Conservation (phyloP, 2,888 invertebrate species). For the Hipparchia sbordonii region DNA sequence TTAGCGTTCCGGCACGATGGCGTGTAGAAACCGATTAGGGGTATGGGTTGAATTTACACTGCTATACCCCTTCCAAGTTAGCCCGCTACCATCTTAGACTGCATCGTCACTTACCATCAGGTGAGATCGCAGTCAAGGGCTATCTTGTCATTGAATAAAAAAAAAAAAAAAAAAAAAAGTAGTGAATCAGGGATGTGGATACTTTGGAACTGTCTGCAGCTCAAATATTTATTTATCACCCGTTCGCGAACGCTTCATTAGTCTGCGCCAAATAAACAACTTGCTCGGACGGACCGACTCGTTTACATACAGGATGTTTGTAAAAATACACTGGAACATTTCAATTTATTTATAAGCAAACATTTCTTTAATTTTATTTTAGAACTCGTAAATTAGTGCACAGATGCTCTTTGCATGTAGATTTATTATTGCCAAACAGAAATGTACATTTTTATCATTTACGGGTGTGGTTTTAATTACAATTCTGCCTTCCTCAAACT, state of each 20-base stretch:
- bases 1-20: too few relatives aligned
- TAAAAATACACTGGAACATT: constrained; percentile 15
- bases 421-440: not conserved
- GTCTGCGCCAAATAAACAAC: constrained; percentile 31
- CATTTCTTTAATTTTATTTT: constrained; percentile 12
- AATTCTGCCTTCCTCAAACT: not conserved
- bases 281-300: constrained; percentile 18
- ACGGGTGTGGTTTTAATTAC: not conserved
- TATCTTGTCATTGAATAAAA: too few relatives aligned
- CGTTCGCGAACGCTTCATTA: constrained; percentile 35
- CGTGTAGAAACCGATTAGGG: too few relatives aligned
- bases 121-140: too few relatives aligned
- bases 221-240: constrained; percentile 33
- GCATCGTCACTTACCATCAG: too few relatives aligned
- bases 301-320: constrained; percentile 10
- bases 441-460: not conserved
- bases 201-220: constrained; percentile 21
- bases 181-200: not conserved
- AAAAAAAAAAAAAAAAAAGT: too few relatives aligned
- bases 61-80: too few relatives aligned
- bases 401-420: not conserved
- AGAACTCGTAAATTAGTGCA: not conserved
- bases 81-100: too few relatives aligned
- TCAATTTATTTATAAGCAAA: not conserved
- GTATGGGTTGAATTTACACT: too few relatives aligned